A percentile compares a stretch with the other conserved stretches of the same genome.
phyloP scores from a whole-genome alignment of 2,113 vertebrate genomes.

The Irena cyanogastra region DNA sequence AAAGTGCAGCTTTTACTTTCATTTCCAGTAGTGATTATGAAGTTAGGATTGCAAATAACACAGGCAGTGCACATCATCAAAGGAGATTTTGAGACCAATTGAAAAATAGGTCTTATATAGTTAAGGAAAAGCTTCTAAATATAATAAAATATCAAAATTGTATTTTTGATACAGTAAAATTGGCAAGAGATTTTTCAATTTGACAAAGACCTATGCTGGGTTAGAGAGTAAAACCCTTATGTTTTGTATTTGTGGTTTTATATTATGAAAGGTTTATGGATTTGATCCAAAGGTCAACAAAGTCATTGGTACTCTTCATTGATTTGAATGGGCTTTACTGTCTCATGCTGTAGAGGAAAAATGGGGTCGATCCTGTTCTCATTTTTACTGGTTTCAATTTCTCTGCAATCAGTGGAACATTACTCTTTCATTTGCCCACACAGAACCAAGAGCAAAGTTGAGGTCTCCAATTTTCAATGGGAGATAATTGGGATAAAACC shows the following conservation, averaged over 20 bases:
- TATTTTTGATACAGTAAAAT: neutral
- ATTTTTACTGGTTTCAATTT: constrained; percentile 17
- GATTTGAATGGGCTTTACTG: constrained; percentile 38
- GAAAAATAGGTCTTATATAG: neutral
- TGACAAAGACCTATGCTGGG: neutral
- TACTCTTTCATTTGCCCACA: neutral
- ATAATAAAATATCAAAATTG: neutral
- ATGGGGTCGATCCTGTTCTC: neutral
- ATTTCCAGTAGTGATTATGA: neutral
- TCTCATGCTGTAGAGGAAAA: neutral
- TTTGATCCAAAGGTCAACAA: constrained; percentile 29
- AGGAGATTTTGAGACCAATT: neutral
- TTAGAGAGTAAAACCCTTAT: neutral
- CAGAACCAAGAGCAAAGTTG: neutral
- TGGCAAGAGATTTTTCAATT: neutral
- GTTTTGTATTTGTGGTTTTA: constrained; percentile 30
- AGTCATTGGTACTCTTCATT: constrained; percentile 16
- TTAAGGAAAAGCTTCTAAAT: neutral
- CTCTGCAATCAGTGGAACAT: neutral
- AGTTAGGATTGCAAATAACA: neutral
- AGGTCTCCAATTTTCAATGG: neutral
- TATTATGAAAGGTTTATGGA: constrained; percentile 12
- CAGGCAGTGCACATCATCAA: neutral
- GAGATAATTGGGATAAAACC: neutral
- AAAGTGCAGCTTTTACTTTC: neutral